Evolutionary conservation across 2,888 invertebrate species (phyloP).

Genomic region (Phania funesta): DNA sequence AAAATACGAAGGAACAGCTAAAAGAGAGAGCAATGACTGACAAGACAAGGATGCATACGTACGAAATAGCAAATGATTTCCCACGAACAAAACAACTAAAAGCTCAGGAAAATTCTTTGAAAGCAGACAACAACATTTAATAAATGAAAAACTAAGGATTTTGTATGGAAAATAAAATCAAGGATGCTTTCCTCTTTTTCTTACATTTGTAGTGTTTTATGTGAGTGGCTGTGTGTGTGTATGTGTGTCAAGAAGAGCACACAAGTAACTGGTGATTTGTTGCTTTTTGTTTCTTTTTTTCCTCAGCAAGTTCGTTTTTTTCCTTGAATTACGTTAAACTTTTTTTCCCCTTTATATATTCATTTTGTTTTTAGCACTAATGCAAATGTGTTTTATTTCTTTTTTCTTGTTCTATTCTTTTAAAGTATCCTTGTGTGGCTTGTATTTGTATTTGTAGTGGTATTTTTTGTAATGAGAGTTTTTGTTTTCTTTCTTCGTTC

Average conservation of each 20-base stretch:
- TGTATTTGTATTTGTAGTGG: slow-evolving; percentile 30
- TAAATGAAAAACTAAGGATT: background rate
- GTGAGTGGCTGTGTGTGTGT: too few relatives aligned
- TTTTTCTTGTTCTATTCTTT: slow-evolving; percentile 7
- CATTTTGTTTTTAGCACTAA: background rate
- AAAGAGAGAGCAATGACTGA: slow-evolving; percentile 64
- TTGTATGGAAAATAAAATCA: slow-evolving; percentile 18
- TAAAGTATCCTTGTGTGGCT: slow-evolving; percentile 47
- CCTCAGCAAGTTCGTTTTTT: background rate
- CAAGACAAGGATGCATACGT: slow-evolving; percentile 53
- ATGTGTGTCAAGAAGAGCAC: background rate
- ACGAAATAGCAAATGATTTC: background rate
- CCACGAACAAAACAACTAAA: background rate
- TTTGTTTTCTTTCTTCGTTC: slow-evolving; percentile 15
- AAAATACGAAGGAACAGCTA: slow-evolving; percentile 22
- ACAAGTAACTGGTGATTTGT: slow-evolving; percentile 48
- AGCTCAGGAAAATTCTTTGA: slow-evolving; percentile 10
- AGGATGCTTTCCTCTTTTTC: slow-evolving; percentile 20
- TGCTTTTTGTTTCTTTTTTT: slow-evolving; percentile 21
- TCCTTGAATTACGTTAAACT: slow-evolving; percentile 23
- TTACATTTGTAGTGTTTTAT: background rate
- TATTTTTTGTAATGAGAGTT: slow-evolving; percentile 44
- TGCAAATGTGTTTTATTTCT: slow-evolving; percentile 21
- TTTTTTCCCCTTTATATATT: slow-evolving; percentile 9
- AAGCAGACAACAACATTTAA: background rate